These are phyloP conservation scores for Myripristis murdjan DNA, from an alignment of 2,797 vertebrate genomes.

Conservation along the genomic window DNA sequence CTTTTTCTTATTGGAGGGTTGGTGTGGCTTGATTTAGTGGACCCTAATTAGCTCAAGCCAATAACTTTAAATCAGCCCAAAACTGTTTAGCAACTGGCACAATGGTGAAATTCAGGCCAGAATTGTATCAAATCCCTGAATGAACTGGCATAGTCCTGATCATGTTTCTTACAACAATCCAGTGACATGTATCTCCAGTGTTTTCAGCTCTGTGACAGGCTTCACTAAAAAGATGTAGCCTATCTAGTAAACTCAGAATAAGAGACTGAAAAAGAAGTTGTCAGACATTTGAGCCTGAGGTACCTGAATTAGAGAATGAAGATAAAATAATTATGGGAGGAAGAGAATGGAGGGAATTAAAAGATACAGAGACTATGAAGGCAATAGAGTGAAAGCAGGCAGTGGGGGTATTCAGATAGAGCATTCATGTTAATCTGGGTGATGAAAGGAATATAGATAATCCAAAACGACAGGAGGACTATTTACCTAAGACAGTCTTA, in stretches of 20 bases:
- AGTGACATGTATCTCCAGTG: neutral
- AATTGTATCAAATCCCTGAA: slow-evolving; percentile 2
- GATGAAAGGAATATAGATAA: slow-evolving; percentile 64
- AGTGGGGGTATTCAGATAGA: slow-evolving; percentile 50
- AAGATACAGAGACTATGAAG: slow-evolving; percentile 26
- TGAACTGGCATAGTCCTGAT: too few species aligned
- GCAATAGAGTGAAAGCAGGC: slow-evolving; percentile 40
- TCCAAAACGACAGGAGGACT: slow-evolving; percentile 43
- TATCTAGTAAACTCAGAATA: neutral
- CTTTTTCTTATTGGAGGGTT: neutral
- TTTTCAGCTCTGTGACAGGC: neutral
- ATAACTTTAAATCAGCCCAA: neutral
- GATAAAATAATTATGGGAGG: slow-evolving; percentile 32
- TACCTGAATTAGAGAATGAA: slow-evolving; percentile 20
- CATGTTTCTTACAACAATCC: neutral
- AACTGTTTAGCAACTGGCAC: slow-evolving; percentile 10
- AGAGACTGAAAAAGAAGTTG: slow-evolving; percentile 34
- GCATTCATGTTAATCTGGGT: slow-evolving; percentile 61
- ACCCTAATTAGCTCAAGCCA: neutral
- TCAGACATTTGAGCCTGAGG: slow-evolving; percentile 22
- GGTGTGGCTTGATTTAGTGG: neutral
- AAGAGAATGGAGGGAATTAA: slow-evolving; percentile 29
- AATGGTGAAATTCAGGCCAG: slow-evolving; percentile 2
- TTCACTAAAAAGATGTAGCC: neutral
- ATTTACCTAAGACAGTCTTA: slow-evolving; percentile 24